Evolutionary conservation across 64 coral and sea anemone species (phyloP), one percentile per base, ranked within the genome.

Genomic region (Stichodactyla mertensii): DNA sequence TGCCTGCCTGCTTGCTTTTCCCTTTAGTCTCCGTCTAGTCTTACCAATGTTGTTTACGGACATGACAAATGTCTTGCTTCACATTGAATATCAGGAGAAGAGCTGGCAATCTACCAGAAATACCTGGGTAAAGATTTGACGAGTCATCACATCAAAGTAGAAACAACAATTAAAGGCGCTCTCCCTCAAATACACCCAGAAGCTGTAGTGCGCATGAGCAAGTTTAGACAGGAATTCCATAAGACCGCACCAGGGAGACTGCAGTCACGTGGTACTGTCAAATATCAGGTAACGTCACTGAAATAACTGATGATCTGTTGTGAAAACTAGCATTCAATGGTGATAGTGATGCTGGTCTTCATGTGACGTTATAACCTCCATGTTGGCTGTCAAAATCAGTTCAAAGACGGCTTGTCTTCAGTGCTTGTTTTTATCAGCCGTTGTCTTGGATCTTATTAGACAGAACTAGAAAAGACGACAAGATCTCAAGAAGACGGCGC

Each of bases 251-350:
- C 52, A 4, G 94, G 91, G 0, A 90, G 77, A 52, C 45, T 97
- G 4, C 89, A 97, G 82, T 97, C 94, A 7, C 74, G 86, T 36
- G 88, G 83, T 23, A 70, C 85, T 36, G 85, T 90, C 15, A 88
- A 87, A 77, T 97, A 90, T 20, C 16, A n/a, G 83, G 83, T 85
- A 12, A 85, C 4, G 60, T 15, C 15, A 71, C 14, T 19, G 16
- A 64, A 16, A 71, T 69, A 58, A 58, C 9, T 58, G 14, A 58
- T 58, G 56, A 15, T 58, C 14, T 15, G 56, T 9, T 58, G 8
- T 58, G 0, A 58, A 58, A 58, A 11, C 5, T 58, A 11, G 56
- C 56, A 58, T 9, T 45, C 56, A 58, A 11, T 58, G 14, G 56
- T 58, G 2, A 9, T 58, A 58, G 56, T 58, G 9, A 58, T 58